A percentile compares a stretch with the other conserved stretches of the same genome.
Evolutionary conservation across 1,140 invertebrate genomes (phyloP).

Genomic region (Pseudomyrmex concolor): DNA sequence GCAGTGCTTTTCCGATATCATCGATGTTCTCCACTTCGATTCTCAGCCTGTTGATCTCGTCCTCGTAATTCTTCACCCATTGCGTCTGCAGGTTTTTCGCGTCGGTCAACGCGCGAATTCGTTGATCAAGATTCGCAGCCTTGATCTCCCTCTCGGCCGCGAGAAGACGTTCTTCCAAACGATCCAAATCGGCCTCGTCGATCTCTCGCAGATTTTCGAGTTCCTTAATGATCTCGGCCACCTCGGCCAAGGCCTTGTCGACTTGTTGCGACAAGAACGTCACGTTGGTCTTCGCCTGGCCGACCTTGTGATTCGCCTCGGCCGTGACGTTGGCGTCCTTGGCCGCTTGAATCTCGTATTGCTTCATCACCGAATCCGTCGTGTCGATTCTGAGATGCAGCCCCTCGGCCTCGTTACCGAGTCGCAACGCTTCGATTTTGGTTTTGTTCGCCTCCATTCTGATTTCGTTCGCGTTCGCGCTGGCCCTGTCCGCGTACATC

Average conservation of each 20-base stretch:
- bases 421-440: slow-evolving; percentile 89
- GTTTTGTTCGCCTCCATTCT: slow-evolving; percentile 91
- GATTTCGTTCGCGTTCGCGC: slow-evolving; percentile 89
- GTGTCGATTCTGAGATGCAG: slow-evolving; percentile 89
- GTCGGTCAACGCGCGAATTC: slow-evolving; percentile 89
- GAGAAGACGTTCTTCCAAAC: slow-evolving; percentile 90
- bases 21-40: slow-evolving; percentile 95
- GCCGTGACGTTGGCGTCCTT: slow-evolving; percentile 90
- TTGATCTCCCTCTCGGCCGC: slow-evolving; percentile 90
- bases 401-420: slow-evolving; percentile 92
- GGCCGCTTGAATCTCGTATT: slow-evolving; percentile 90
- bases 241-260: slow-evolving; percentile 90
- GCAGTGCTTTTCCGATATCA: slow-evolving; percentile 92
- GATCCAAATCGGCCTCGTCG: slow-evolving; percentile 89
- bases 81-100: slow-evolving; percentile 91
- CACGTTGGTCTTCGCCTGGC: slow-evolving; percentile 93
- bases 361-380: slow-evolving; percentile 89
- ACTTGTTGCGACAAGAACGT: slow-evolving; percentile 92
- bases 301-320: slow-evolving; percentile 91
- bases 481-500: slow-evolving; percentile 85
- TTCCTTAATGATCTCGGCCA: slow-evolving; percentile 92
- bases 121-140: slow-evolving; percentile 90
- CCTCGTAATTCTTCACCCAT: slow-evolving; percentile 93
- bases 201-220: slow-evolving; percentile 92
- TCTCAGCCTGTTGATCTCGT: slow-evolving; percentile 90